Percentiles rank a stretch among this genome's conserved stretches.
These are phyloP conservation scores for Agrilus biguttatus DNA, from an alignment of 2,888 invertebrate genomes.

Conservation along the genomic window DNA sequence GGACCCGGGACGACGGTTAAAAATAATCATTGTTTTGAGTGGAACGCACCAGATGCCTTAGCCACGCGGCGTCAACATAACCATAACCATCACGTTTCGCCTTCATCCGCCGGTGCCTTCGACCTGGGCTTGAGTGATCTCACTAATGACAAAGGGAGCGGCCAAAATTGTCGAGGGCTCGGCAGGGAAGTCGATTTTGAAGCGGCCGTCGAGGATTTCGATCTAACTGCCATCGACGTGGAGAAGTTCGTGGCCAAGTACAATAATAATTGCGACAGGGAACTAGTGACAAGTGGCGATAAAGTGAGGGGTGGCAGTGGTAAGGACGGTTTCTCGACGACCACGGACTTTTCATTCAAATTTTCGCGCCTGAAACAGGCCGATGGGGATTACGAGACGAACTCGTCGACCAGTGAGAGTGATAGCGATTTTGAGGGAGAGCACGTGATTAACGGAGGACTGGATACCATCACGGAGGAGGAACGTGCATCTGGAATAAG, in stretches of 20 bases:
- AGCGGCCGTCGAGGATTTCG: conserved; percentile 26
- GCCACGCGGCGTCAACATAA: no score
- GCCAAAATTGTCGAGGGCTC: conserved; percentile 5
- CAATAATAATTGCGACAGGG: conserved; percentile 15
- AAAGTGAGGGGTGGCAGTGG: conserved; percentile 24
- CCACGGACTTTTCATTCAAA: conserved; percentile 10
- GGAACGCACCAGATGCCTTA: no score
- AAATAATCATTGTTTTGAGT: no score
- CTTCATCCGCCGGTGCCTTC: no score
- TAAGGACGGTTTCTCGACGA: conserved; percentile 13
- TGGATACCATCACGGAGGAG: conserved; percentile 31
- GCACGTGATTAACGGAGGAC: conserved; percentile 22
- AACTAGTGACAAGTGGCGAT: conserved; percentile 7
- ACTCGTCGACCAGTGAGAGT: conserved; percentile 12
- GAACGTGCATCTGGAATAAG: conserved; percentile 13
- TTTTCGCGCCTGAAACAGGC: conserved; percentile 12
- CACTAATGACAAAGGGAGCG: background rate
- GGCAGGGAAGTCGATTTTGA: conserved; percentile 18
- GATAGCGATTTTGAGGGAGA: conserved; percentile 21
- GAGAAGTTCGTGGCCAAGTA: conserved; percentile 20
- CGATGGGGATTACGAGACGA: conserved; percentile 8
- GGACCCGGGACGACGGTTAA: no score
- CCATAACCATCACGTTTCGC: no score
- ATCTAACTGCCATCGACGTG: conserved; percentile 27
- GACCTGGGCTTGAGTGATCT: no score